Conservation (phyloP, 1,140 invertebrate genomes). For the Trypoxylus dichotomus region DNA sequence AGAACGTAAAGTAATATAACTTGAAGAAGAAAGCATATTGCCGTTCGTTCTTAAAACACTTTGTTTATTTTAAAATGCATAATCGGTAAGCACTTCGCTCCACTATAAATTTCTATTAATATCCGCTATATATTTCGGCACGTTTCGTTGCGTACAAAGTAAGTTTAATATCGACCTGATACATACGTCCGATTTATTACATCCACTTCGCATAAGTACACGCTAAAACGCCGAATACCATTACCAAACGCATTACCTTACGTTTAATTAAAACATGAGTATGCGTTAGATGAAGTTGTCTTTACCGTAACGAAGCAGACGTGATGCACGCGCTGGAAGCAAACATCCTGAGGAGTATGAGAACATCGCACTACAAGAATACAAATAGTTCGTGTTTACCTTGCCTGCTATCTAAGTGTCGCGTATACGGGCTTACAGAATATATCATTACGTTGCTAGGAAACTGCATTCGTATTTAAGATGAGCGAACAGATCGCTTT, state of each 20-base stretch:
- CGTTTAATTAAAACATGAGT: not conserved
- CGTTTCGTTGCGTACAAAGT: not conserved
- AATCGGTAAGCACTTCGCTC: not conserved
- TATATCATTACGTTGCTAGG: too few species aligned
- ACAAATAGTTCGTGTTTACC: too few species aligned
- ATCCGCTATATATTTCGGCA: not conserved
- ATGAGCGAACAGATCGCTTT: too few species aligned
- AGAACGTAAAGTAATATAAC: not conserved
- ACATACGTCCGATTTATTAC: not conserved
- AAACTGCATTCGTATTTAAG: too few species aligned
- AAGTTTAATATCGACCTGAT: not conserved
- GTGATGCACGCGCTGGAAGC: too few species aligned
- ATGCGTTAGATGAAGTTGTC: not conserved
- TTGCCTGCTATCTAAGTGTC: too few species aligned
- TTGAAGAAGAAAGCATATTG: not conserved
- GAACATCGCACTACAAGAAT: too few species aligned
- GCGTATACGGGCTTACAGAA: too few species aligned
- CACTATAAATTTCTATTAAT: not conserved
- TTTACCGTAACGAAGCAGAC: not conserved
- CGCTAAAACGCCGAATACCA: not conserved
- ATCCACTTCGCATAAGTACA: not conserved
- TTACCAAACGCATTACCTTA: not conserved
- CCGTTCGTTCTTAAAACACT: not conserved
- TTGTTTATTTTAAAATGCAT: not conserved
- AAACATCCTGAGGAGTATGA: too few species aligned